A percentile compares a stretch with the other conserved stretches of the same genome.
These are phyloP conservation scores for Peromyscus eremicus DNA, from an alignment of 2,797 vertebrate genomes.

Conservation along the genomic window DNA sequence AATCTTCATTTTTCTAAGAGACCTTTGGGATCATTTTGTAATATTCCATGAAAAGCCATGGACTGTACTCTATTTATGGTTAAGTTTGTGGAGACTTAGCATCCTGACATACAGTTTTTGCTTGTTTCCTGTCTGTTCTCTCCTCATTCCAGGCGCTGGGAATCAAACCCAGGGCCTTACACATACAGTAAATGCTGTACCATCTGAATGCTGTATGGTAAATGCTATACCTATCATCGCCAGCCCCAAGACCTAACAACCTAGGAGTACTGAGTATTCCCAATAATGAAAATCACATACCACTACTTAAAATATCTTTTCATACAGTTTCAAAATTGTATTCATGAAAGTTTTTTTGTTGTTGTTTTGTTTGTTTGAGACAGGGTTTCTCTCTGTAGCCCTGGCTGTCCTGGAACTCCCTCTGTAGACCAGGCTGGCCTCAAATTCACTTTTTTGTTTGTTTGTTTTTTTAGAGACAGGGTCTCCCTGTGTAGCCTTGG, in stretches of 20 bases:
- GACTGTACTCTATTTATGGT: background rate
- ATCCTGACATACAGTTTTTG: background rate
- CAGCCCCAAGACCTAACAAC: background rate
- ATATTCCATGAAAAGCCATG: background rate
- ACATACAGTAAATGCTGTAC: background rate
- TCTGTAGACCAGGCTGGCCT: too few species aligned
- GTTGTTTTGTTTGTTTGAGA: too few species aligned
- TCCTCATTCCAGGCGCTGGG: background rate
- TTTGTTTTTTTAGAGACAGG: too few species aligned
- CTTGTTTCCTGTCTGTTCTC: background rate
- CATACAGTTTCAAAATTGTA: background rate
- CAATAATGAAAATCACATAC: background rate
- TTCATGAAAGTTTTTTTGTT: background rate
- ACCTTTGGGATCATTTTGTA: background rate
- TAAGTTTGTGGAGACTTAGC: background rate
- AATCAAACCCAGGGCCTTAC: background rate
- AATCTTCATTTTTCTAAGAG: background rate
- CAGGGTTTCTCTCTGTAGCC: too few species aligned
- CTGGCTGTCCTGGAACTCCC: too few species aligned
- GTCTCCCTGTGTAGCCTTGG: background rate
- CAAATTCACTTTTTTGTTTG: too few species aligned
- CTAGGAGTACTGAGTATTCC: background rate
- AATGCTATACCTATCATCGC: background rate
- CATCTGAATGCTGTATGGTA: background rate
- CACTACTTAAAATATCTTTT: background rate